Evolutionary conservation across 2,797 vertebrate genomes (phyloP).

Genomic region (Graptemys geographica): DNA sequence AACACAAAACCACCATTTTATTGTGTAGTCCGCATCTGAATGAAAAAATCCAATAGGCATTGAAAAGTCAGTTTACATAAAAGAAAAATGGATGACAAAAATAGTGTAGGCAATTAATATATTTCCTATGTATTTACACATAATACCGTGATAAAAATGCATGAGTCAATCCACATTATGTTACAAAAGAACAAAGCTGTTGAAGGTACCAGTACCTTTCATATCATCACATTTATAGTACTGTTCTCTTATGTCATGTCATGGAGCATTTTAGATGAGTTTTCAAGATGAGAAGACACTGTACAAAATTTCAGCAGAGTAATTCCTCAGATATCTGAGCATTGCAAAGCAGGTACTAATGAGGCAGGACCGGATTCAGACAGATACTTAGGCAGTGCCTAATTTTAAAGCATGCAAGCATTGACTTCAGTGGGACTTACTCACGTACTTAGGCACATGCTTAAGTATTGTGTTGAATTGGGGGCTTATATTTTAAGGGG

Average conservation of each 20-base stretch:
- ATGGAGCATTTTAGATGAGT: not conserved
- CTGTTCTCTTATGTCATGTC: slow-evolving; percentile 43
- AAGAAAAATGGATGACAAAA: slow-evolving; percentile 54
- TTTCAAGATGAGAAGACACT: slow-evolving; percentile 25
- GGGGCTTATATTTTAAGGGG: not conserved
- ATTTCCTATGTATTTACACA: slow-evolving; percentile 80
- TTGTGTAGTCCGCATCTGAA: slow-evolving; percentile 50
- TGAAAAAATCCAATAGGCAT: slow-evolving; percentile 23
- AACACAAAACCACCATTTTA: slow-evolving; percentile 42
- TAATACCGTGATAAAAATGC: slow-evolving; percentile 80
- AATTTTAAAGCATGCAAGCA: not conserved
- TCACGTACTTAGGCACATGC: accelerated
- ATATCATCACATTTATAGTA: slow-evolving; percentile 53
- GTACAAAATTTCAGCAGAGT: slow-evolving; percentile 2
- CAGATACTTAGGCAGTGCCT: not conserved
- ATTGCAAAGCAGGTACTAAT: not conserved
- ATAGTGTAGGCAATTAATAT: slow-evolving; percentile 65
- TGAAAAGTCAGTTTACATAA: slow-evolving; percentile 50
- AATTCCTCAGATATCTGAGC: slow-evolving; percentile 5
- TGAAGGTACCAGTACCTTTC: slow-evolving; percentile 64
- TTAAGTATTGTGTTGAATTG: not conserved
- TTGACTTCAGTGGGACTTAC: not conserved
- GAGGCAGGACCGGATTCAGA: not conserved
- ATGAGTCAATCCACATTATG: slow-evolving; percentile 62
- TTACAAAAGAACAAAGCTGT: slow-evolving; percentile 58